A percentile compares a stretch with the other conserved stretches of the same genome.
These are phyloP conservation scores for Molossus molossus DNA, from an alignment of 2,797 vertebrate species.

Conservation along the genomic window DNA sequence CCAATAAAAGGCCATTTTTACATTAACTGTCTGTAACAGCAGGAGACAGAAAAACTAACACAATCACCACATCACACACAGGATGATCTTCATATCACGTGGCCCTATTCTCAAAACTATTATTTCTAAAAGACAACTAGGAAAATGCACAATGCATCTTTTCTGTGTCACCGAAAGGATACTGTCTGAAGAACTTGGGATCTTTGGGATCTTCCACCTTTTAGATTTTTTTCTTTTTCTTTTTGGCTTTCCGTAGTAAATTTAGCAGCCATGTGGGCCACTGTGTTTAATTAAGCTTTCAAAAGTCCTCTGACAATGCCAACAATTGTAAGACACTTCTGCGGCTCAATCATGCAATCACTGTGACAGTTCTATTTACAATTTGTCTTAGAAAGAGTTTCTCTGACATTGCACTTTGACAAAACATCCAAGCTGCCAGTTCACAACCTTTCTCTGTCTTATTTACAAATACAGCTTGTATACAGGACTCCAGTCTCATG, in stretches of 20 bases:
- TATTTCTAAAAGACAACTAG: slow-evolving; percentile 86
- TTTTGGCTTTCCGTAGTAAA: slow-evolving; percentile 85
- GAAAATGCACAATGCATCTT: slow-evolving; percentile 84
- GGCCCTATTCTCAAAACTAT: slow-evolving; percentile 86
- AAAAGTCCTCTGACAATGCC: slow-evolving; percentile 92
- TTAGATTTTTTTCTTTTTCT: slow-evolving; percentile 54
- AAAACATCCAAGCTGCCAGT: slow-evolving; percentile 90
- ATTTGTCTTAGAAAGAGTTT: slow-evolving; percentile 92
- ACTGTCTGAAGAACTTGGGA: slow-evolving; percentile 84
- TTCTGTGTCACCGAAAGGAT: slow-evolving; percentile 42
- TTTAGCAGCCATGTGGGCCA: slow-evolving; percentile 89
- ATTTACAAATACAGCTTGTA: slow-evolving; percentile 91
- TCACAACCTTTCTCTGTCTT: slow-evolving; percentile 90
- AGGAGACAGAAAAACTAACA: slow-evolving; percentile 87
- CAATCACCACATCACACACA: slow-evolving; percentile 87
- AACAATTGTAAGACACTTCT: slow-evolving; percentile 91
- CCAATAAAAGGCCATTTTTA: slow-evolving; percentile 88
- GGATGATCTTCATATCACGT: slow-evolving; percentile 86
- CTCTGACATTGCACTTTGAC: slow-evolving; percentile 91
- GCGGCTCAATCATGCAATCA: slow-evolving; percentile 91
- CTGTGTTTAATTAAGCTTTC: slow-evolving; percentile 93
- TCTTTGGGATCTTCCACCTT: slow-evolving; percentile 84
- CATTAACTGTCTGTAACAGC: slow-evolving; percentile 87
- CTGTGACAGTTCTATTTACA: slow-evolving; percentile 92
- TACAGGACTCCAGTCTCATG: slow-evolving; percentile 77